These are phyloP conservation scores for Gymnarchus niloticus DNA, from an alignment of 2,113 vertebrate species.

Conservation along the genomic window DNA sequence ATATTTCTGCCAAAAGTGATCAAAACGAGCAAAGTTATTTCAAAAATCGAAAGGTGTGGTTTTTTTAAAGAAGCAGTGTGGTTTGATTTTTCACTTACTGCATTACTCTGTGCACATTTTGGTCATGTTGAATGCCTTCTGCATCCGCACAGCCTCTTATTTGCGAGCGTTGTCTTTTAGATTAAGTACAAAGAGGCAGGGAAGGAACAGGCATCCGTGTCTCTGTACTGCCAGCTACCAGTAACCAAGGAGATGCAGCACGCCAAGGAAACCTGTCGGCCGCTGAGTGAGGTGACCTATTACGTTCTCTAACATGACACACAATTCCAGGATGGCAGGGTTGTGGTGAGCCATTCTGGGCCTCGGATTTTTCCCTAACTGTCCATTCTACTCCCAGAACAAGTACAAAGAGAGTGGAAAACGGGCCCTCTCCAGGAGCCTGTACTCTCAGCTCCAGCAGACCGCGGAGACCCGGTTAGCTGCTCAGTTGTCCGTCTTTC, in stretches of 20 bases:
- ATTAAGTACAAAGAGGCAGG: conserved; percentile 72
- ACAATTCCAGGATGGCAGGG: background rate
- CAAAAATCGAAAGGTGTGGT: too few relatives aligned
- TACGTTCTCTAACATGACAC: background rate
- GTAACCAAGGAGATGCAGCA: conserved; percentile 78
- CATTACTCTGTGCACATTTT: background rate
- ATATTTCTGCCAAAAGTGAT: too few relatives aligned
- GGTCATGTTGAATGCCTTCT: background rate
- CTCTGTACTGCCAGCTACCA: conserved; percentile 75
- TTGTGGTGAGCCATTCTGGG: background rate
- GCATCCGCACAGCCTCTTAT: background rate
- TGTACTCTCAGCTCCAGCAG: conserved; percentile 36
- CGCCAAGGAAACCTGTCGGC: conserved; percentile 67
- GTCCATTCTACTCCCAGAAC: conserved; percentile 8
- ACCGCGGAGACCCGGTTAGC: conserved; percentile 30
- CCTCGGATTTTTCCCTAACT: background rate
- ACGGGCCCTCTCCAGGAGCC: conserved; percentile 10
- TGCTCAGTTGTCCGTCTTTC: conserved; percentile 23
- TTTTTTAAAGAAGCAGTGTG: too few relatives aligned
- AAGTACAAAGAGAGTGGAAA: conserved; percentile 31
- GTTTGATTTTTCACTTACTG: too few relatives aligned
- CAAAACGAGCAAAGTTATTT: too few relatives aligned
- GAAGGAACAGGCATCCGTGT: conserved; percentile 64
- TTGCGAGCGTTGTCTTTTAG: conserved; percentile 26
- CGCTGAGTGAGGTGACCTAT: conserved; percentile 68